A percentile compares a stretch with the other conserved stretches of the same genome.
phyloP scores from a whole-genome alignment of 53 echinoderm and acorn worm species.

The Luidia sarsii region DNA sequence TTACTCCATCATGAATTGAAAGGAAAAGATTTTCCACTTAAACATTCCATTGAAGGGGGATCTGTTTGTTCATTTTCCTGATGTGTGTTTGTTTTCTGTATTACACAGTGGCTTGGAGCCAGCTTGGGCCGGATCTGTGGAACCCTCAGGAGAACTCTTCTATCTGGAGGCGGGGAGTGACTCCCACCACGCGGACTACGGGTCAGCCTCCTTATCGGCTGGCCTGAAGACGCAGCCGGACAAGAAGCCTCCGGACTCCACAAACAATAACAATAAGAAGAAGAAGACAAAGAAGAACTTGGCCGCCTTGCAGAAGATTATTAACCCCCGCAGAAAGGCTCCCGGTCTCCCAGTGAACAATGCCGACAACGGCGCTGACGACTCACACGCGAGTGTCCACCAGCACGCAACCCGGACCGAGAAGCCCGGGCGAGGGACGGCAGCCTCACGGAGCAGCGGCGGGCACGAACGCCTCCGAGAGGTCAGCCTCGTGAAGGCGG shows the following conservation, averaged over 20 bases:
- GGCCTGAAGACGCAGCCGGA: slow-evolving; percentile 8
- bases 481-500: slow-evolving; percentile 23
- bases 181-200: neutral
- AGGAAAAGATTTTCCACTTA: no score
- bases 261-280: no score
- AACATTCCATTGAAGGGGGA: no score
- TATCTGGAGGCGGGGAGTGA: slow-evolving; percentile 70
- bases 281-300: slow-evolving; percentile 58
- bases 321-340: slow-evolving; percentile 44
- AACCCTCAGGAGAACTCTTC: slow-evolving; percentile 91
- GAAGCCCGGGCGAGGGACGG: slow-evolving; percentile 34
- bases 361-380: slow-evolving; percentile 52
- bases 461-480: slow-evolving; percentile 38
- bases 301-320: slow-evolving; percentile 46
- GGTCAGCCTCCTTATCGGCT: neutral
- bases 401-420: neutral
- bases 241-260: slow-evolving; percentile 17
- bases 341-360: slow-evolving; percentile 22
- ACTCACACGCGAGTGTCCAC: neutral
- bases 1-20: no score
- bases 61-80: no score
- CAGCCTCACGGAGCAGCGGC: slow-evolving; percentile 9
- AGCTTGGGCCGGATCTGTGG: slow-evolving; percentile 83
- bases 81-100: no score
- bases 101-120: slow-evolving; percentile 89